Conservation (phyloP, 2,888 invertebrate genomes). For the Endomychus coccineus region DNA sequence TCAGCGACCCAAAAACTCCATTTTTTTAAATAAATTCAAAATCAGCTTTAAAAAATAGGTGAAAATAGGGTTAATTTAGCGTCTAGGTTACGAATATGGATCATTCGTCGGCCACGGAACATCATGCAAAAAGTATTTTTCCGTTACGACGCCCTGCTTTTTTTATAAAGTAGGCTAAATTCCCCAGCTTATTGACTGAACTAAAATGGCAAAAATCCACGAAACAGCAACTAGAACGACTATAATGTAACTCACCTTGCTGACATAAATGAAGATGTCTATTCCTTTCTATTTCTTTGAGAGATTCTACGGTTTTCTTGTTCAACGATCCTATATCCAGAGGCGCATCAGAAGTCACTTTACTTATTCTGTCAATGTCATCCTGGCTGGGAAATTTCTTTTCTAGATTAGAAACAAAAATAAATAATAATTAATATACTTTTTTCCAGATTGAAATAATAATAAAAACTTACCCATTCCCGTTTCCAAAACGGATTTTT, state of each 20-base stretch:
- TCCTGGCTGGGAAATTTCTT: slow-evolving; percentile 62
- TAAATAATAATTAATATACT: no score
- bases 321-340: slow-evolving; percentile 64
- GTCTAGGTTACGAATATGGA: no score
- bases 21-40: no score
- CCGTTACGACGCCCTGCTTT: no score
- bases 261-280: slow-evolving; percentile 78
- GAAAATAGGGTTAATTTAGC: no score
- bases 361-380: slow-evolving; percentile 81
- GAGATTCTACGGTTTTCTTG: slow-evolving; percentile 73
- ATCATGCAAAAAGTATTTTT: no score
- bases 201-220: no score
- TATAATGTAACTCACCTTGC: slow-evolving; percentile 75
- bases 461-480: slow-evolving; percentile 31
- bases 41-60: neutral
- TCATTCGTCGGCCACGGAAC: no score
- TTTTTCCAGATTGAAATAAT: neutral
- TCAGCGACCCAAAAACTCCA: no score
- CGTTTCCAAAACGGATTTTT: slow-evolving; percentile 39
- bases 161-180: no score
- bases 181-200: no score
- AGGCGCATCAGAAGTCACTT: slow-evolving; percentile 78
- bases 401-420: slow-evolving; percentile 12
- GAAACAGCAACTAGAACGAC: no score
- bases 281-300: slow-evolving; percentile 85